These are phyloP conservation scores for Falco cherrug DNA, from an alignment of 2,797 vertebrate species.

Conservation along the genomic window DNA sequence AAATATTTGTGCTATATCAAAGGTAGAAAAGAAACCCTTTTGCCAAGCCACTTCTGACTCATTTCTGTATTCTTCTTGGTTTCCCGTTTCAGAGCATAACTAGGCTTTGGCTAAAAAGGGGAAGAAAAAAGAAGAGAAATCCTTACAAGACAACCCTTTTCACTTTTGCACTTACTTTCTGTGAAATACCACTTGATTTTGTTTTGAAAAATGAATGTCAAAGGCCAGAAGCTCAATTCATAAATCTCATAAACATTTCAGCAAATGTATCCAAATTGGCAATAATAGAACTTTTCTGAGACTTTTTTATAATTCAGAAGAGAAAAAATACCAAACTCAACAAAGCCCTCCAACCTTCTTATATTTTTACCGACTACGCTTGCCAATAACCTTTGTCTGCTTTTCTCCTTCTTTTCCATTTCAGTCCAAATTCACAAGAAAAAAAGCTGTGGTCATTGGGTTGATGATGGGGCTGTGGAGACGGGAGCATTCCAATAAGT, in stretches of 20 bases:
- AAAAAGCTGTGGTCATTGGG: background rate
- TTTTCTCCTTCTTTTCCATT: background rate
- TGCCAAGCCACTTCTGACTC: background rate
- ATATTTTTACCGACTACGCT: background rate
- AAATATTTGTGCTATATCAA: background rate
- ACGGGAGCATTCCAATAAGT: background rate
- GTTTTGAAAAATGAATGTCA: slow-evolving; percentile 19
- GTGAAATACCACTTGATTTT: background rate
- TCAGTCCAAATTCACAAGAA: background rate
- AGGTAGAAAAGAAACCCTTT: background rate
- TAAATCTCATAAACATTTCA: slow-evolving; percentile 46
- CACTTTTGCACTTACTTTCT: background rate
- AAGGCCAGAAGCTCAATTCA: background rate
- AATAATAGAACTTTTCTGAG: background rate
- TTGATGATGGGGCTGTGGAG: background rate
- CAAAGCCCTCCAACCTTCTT: background rate
- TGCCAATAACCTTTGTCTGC: background rate
- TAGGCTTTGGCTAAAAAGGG: background rate
- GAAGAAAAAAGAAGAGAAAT: background rate
- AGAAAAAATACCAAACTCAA: background rate
- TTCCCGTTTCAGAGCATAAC: background rate
- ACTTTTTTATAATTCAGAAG: background rate
- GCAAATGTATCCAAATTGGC: background rate
- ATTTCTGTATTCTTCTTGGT: background rate
- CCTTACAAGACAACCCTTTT: background rate